These are phyloP conservation scores for Ormyrus pomaceus DNA, from an alignment of 2,888 invertebrate genomes.

Conservation along the genomic window DNA sequence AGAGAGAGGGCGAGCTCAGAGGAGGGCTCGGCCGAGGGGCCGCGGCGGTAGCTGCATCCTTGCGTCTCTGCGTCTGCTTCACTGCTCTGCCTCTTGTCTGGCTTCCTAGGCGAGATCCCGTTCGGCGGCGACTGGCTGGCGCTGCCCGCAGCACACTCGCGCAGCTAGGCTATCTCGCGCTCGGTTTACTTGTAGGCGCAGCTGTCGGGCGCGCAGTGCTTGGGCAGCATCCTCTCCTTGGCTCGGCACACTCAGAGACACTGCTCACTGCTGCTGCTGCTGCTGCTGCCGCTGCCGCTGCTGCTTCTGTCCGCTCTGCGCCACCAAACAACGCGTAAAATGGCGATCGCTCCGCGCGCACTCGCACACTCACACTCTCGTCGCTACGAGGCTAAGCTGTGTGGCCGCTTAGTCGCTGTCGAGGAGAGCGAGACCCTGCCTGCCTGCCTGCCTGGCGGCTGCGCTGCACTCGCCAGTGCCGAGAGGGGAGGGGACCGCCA, in stretches of 20 bases:
- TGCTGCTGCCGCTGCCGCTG: not conserved
- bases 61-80: constrained; percentile 18
- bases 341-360: constrained; percentile 49
- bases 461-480: not conserved
- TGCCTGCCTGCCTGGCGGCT: not conserved
- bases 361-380: not conserved
- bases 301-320: not conserved
- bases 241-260: not conserved
- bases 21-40: constrained; percentile 48
- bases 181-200: constrained; percentile 65
- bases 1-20: constrained; percentile 57
- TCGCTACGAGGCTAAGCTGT: not conserved
- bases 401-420: not conserved
- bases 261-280: too few relatives aligned
- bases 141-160: not conserved
- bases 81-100: constrained; percentile 8
- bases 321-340: constrained; percentile 55
- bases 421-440: not conserved
- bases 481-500: not conserved
- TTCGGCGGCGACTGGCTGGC: not conserved
- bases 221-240: constrained; percentile 68
- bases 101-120: not conserved
- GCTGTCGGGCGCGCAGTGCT: constrained; percentile 69
- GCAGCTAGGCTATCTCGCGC: not conserved
- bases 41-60: constrained; percentile 40